Evolutionary conservation across 1,140 invertebrate genomes (phyloP).

Genomic region (Penaeus japonicus): DNA sequence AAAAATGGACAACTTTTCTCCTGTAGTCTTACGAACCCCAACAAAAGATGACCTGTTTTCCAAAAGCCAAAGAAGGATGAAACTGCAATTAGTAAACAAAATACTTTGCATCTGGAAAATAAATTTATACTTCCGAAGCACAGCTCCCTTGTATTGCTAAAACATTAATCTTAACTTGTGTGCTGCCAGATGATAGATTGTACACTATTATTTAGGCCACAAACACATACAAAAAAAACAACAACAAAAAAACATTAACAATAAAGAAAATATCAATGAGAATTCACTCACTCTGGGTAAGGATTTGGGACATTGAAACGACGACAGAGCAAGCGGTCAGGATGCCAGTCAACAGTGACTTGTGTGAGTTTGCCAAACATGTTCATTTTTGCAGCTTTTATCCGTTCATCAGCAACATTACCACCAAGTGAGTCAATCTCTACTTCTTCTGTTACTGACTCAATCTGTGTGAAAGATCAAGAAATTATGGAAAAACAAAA

Average conservation of each 20-base stretch:
- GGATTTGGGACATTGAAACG: constrained; percentile 94
- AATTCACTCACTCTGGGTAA: constrained; percentile 68
- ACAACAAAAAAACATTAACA: not conserved
- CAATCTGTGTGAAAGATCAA: not conserved
- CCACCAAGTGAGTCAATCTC: not conserved
- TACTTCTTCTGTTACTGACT: not conserved
- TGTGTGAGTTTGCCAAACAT: constrained; percentile 84
- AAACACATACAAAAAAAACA: not conserved
- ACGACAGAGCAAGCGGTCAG: constrained; percentile 85
- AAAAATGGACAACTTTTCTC: constrained; percentile 78
- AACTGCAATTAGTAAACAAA: not conserved
- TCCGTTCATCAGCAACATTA: constrained; percentile 60
- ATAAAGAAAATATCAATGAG: not conserved
- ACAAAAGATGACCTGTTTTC: constrained; percentile 58
- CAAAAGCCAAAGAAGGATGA: too few relatives aligned
- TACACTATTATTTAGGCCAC: not conserved
- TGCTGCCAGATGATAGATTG: not conserved
- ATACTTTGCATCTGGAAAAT: not conserved
- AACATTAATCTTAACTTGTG: too few relatives aligned
- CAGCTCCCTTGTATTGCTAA: too few relatives aligned
- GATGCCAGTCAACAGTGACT: constrained; percentile 82
- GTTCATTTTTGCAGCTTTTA: constrained; percentile 77
- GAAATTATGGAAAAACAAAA: not conserved
- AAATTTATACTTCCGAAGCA: not conserved
- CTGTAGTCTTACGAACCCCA: constrained; percentile 66